phyloP scores from a whole-genome alignment of 2,113 vertebrate species.

The Ailurus styani region DNA sequence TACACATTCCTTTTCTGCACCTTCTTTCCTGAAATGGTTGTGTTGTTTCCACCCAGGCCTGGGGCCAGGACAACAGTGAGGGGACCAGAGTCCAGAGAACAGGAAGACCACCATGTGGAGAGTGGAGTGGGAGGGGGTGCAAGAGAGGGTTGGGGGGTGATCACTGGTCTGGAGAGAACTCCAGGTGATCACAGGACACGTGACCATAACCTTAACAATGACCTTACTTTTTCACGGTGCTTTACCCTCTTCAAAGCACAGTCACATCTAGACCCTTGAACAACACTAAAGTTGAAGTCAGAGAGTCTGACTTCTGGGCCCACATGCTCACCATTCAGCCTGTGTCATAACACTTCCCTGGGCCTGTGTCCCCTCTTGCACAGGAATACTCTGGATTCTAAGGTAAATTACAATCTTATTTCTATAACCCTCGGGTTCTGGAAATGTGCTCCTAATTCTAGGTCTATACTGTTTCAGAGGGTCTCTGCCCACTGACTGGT shows the following conservation, averaged over 20 bases:
- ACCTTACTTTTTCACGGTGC: neutral
- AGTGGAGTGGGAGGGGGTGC: accelerated
- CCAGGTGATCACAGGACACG: neutral
- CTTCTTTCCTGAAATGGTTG: neutral
- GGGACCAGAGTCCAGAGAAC: no score
- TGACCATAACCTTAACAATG: neutral
- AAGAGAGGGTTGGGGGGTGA: neutral
- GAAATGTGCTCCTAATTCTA: neutral
- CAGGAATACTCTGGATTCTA: neutral
- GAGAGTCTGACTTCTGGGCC: neutral
- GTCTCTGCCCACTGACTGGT: neutral
- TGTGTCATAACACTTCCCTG: neutral
- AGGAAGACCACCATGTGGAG: neutral
- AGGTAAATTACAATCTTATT: neutral
- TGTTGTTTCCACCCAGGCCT: neutral
- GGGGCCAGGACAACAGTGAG: neutral
- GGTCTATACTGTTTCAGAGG: neutral
- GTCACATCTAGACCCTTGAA: neutral
- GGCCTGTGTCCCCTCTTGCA: neutral
- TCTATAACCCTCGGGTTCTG: neutral
- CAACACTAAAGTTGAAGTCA: neutral
- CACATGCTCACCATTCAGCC: neutral
- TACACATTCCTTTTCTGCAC: neutral
- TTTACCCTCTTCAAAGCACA: neutral
- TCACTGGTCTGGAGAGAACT: neutral